Base-by-base conservation (phyloP, 2,888 invertebrate genomes). In the Acrocyrtus sp. region DNA sequence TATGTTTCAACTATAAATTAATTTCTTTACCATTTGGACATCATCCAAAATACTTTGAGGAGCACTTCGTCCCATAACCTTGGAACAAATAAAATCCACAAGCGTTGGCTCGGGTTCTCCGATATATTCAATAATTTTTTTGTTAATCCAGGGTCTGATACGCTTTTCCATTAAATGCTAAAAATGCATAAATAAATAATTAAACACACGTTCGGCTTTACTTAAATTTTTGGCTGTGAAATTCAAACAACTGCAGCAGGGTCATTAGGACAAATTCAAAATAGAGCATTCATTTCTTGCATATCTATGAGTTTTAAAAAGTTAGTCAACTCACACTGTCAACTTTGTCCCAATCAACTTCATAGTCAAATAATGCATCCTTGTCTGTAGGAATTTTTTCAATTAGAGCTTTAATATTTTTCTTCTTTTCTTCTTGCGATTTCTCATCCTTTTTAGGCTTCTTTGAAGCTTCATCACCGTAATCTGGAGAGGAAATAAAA, bases 21-120 rank as follows among this genome's bases (percentile, higher is more conserved):
- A 15, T 53, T 45, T 62, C 82, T 85, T 84, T 84, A 97, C 98
- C 98, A 98, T 97, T 87, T 96, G 95, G 82, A 99, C 96, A 88
- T 99, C 99, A 85, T 96, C 95, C 68, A 99, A 90, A 83, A 99
- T 96, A 82, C 93, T 91, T 85, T 95, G 93, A 43, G 99, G 98
- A 80, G 93, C 90, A 82, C 94, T 94, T 76, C 96, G 94, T 19
- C 94, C 94, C 85, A 96, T 88, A 80, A 99, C 95, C 88, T 98
- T 98, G 83, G 96, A 95, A 87, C 98, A 98, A 84, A 99, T 98
- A 87, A 99, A 99, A 87, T 98, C 98, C n/a, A 98, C 96, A 62
- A 99, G 87, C 15, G 97, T 96, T 29, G 95, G 95, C 85, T 99
- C 99, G 19, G 98, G 98, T 86, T 99, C 99, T 41, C 99, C 98